Evolutionary conservation across 1,140 invertebrate genomes (phyloP), one percentile per base, ranked within the genome.

Genomic region (Glossosoma conforme): DNA sequence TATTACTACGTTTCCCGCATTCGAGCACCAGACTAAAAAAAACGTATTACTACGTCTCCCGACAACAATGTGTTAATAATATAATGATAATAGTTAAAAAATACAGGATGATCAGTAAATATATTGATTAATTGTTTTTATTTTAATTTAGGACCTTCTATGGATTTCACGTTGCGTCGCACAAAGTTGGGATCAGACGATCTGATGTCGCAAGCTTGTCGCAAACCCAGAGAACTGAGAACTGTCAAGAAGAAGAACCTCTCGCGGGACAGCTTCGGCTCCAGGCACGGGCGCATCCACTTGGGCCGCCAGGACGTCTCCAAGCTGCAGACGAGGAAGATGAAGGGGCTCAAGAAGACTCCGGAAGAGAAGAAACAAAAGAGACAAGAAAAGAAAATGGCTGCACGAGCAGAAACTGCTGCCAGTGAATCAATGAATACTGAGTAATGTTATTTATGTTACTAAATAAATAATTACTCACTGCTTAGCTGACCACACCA

Each of bases 221-320:
- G 83, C 59, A 81, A 89, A 70, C 93, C 95, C 2, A 90, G 85
- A 62, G 82, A 85, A 69, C 70, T 91, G 0, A 65, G 84, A 83
- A 71, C 78, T 1, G 86, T 86, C 55, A 88, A 86, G 60, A 91
- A 87, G 68, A 98, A 98, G 78, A 98, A 99, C 70, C 81, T 97
- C 38, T 82, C 82, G 0, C 82, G 77, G 30, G 90, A 98, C 77
- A 78, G 75, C 8, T 85, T 99, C 67, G 94, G 95, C 49, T 87
- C 86, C 5, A 92, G 86, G 61, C 77, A 92, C 62, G 97, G 93
- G 41, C 83, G 91, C 45, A 83, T 99, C 47, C 97, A 99, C 69
- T 81, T 99, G 77, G 86, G 89, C 41, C 83, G 84, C 66, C 95
- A 98, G 64, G 85, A 95, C 63, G 79, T 96, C 11, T 74, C 79